Conservation (phyloP, 1,140 invertebrate genomes). For the Drosophila nannoptera region DNA sequence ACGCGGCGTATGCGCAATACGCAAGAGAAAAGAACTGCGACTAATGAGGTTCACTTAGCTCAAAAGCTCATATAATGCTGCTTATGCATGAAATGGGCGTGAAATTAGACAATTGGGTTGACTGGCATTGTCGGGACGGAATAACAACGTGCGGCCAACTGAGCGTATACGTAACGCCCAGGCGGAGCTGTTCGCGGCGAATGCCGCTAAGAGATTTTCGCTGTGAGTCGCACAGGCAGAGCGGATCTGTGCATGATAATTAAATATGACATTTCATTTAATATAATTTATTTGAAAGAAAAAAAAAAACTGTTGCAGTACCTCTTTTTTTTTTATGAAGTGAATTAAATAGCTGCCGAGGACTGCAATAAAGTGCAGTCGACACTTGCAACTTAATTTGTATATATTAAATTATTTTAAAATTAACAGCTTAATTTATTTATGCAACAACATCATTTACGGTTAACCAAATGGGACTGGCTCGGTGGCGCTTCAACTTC, state of each 20-base stretch:
- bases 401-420: conserved; percentile 64
- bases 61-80: neutral
- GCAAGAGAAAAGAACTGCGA: conserved; percentile 1
- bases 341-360: neutral
- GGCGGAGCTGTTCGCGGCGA: neutral
- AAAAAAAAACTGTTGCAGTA: no score
- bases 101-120: neutral
- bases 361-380: neutral
- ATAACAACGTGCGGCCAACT: neutral
- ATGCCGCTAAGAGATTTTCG: no score
- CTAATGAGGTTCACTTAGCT: conserved; percentile 18
- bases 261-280: no score
- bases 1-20: conserved; percentile 21
- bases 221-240: no score
- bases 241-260: no score
- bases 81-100: neutral
- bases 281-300: no score
- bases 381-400: conserved; percentile 56
- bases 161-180: neutral
- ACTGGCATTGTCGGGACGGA: neutral
- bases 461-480: conserved; percentile 34
- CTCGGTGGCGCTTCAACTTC: conserved; percentile 45
- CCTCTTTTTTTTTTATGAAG: no score
- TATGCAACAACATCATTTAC: conserved; percentile 63
- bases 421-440: conserved; percentile 71